These are phyloP conservation scores for Rugalucina vietnamica DNA, from an alignment of 2,888 invertebrate species.

Conservation along the genomic window DNA sequence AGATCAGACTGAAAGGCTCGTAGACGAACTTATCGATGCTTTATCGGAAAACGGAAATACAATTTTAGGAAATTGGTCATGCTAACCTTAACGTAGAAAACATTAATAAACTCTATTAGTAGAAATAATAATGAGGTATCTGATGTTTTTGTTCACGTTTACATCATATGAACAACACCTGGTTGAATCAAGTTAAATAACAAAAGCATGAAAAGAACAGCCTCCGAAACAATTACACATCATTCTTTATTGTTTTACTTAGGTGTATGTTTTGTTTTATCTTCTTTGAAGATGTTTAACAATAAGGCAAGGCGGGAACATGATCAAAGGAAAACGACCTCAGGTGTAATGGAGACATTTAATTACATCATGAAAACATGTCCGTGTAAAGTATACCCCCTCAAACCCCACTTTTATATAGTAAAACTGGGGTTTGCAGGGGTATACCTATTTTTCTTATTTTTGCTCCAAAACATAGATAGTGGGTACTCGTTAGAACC, in stretches of 20 bases:
- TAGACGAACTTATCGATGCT: not conserved
- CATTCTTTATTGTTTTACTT: constrained; percentile 2
- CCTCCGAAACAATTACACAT: constrained; percentile 5
- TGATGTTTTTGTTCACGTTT: not conserved
- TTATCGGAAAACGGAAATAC: not conserved
- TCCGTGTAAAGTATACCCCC: too few species aligned
- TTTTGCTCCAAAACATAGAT: too few species aligned
- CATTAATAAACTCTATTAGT: not conserved
- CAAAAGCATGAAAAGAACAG: constrained; percentile 1
- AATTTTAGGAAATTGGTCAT: not conserved
- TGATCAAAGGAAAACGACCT: not conserved
- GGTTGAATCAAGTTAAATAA: not conserved
- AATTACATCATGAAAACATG: too few species aligned
- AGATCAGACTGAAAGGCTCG: too few species aligned
- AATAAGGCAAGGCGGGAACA: constrained; percentile 9
- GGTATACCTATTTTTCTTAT: too few species aligned
- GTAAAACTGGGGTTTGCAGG: too few species aligned
- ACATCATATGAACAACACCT: not conserved
- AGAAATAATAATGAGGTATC: not conserved
- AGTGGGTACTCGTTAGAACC: too few species aligned
- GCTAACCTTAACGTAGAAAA: not conserved
- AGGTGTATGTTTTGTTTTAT: constrained; percentile 8
- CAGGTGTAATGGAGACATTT: constrained; percentile 1
- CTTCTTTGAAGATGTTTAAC: not conserved
- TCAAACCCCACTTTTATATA: too few species aligned